phyloP scores from a whole-genome alignment of 1,140 invertebrate species.

The Nasonia giraulti region DNA sequence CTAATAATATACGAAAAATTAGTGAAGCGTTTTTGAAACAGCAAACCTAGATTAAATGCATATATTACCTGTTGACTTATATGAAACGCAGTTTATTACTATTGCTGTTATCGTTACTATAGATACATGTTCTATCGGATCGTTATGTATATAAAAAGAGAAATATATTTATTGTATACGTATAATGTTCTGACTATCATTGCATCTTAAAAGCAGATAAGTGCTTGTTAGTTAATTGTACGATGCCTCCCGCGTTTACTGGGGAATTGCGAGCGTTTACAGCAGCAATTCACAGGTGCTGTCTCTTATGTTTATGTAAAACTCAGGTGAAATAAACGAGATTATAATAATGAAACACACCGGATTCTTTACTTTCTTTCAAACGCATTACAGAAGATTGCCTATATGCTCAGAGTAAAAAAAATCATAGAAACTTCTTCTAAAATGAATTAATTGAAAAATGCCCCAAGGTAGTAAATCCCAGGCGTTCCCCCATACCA shows the following conservation, averaged over 20 bases:
- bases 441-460: not conserved
- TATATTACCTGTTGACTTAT: constrained; percentile 10
- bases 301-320: constrained; percentile 31
- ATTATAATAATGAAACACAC: not conserved
- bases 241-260: not conserved
- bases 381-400: not conserved
- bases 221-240: not conserved
- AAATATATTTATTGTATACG: constrained; percentile 52
- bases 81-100: constrained; percentile 13
- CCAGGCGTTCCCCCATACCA: not conserved
- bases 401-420: not conserved
- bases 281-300: not conserved
- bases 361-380: not conserved
- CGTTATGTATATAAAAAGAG: constrained; percentile 43
- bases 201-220: constrained; percentile 12
- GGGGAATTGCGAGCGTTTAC: not conserved
- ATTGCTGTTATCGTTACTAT: not conserved
- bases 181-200: constrained; percentile 33
- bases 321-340: constrained; percentile 37
- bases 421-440: not conserved
- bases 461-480: not conserved
- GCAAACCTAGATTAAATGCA: constrained; percentile 3
- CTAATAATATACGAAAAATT: not conserved
- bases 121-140: constrained; percentile 27
- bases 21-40: constrained; percentile 24